Evolutionary conservation across 2,797 vertebrate genomes (phyloP).

Genomic region (Aselliscus stoliczkanus): DNA sequence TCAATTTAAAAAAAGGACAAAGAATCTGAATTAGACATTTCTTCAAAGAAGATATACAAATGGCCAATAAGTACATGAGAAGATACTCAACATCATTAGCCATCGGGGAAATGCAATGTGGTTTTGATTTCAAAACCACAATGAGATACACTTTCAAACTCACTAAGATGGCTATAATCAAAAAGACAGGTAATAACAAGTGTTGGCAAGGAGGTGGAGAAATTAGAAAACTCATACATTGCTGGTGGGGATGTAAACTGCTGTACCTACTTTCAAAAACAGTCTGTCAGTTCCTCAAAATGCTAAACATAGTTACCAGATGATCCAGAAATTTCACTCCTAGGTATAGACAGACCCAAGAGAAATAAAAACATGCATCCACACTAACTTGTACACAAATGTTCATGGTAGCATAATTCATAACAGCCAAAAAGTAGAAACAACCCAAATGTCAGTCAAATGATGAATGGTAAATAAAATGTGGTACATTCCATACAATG

Average conservation of each 20-base stretch:
- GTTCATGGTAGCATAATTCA: not conserved
- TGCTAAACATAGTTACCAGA: not conserved
- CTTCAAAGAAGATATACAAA: not conserved
- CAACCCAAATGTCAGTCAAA: not conserved
- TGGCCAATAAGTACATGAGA: not conserved
- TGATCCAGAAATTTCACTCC: not conserved
- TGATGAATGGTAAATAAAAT: not conserved
- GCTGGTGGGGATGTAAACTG: not conserved
- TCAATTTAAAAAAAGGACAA: not conserved
- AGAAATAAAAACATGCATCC: not conserved
- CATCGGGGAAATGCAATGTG: not conserved
- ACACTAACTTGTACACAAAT: not conserved
- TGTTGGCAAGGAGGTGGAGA: not conserved
- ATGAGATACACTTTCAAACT: not conserved
- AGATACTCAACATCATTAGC: not conserved
- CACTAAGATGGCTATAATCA: not conserved
- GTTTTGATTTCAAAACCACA: not conserved
- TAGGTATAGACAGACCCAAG: too few species aligned
- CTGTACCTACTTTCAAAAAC: not conserved
- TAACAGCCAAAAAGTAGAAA: not conserved
- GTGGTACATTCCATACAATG: not conserved
- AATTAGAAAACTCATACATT: not conserved
- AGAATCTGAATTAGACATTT: not conserved
- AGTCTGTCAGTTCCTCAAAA: not conserved
- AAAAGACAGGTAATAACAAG: not conserved